Evolutionary conservation across 1,140 invertebrate genomes (phyloP).

Genomic region (Epicauta chinensis): DNA sequence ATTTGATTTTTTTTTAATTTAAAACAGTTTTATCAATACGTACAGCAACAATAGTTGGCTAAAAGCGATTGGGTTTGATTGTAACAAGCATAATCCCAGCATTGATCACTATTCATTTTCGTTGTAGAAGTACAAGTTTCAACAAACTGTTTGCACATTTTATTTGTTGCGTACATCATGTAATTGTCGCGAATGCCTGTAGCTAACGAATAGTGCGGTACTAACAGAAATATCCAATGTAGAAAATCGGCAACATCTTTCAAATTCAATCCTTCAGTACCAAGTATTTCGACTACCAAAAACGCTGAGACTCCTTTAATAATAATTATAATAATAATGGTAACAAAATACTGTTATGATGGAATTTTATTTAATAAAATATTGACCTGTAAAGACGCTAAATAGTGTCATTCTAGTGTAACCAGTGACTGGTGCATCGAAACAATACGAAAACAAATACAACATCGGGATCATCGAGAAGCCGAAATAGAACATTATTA

Average conservation of each 20-base stretch:
- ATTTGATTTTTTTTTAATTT: too few species aligned
- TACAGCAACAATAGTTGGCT: constrained; percentile 6
- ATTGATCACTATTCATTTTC: background rate
- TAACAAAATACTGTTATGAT: background rate
- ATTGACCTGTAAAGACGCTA: constrained; percentile 59
- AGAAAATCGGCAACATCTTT: constrained; percentile 51
- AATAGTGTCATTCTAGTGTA: constrained; percentile 61
- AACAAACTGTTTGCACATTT: constrained; percentile 13
- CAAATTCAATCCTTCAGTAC: constrained; percentile 50
- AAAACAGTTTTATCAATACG: too few species aligned
- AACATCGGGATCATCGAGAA: constrained; percentile 48
- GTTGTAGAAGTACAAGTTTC: constrained; percentile 7
- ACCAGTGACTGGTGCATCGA: constrained; percentile 60
- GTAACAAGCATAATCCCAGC: constrained; percentile 10
- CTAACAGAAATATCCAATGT: constrained; percentile 58
- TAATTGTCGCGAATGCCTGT: constrained; percentile 31
- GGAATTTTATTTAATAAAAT: too few species aligned
- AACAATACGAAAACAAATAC: constrained; percentile 57
- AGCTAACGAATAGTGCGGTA: constrained; percentile 65
- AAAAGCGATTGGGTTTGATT: background rate
- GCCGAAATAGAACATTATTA: constrained; percentile 42
- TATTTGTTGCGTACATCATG: constrained; percentile 22
- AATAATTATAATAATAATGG: too few species aligned
- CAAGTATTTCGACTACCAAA: constrained; percentile 61
- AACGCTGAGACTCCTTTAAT: constrained; percentile 55